Percentiles rank a stretch among this genome's conserved stretches.
phyloP scores from a whole-genome alignment of 2,113 vertebrate species.

The Alouatta palliata region DNA sequence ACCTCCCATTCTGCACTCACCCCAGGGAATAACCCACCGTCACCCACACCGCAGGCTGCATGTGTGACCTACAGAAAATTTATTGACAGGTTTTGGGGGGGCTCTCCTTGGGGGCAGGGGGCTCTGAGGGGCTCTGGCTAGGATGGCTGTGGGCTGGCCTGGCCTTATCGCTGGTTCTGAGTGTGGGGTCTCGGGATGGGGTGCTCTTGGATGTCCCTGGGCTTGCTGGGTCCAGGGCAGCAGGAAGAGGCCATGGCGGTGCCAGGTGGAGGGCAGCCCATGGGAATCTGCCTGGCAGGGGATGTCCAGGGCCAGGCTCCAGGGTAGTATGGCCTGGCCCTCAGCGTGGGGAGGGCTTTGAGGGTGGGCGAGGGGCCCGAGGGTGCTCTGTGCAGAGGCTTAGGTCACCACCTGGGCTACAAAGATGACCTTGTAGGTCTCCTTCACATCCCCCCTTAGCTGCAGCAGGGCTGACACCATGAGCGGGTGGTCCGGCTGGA shows the following conservation, averaged over 20 bases:
- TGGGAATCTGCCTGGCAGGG: neutral
- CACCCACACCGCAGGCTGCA: neutral
- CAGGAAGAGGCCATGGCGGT: neutral
- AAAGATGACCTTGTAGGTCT: constrained; percentile 84
- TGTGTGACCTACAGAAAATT: neutral
- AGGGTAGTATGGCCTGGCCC: neutral
- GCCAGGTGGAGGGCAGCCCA: neutral
- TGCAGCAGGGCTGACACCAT: constrained; percentile 85
- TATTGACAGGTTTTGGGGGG: constrained; percentile 21
- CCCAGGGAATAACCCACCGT: too few species aligned
- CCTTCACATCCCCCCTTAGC: constrained; percentile 86
- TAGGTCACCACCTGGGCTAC: constrained; percentile 78
- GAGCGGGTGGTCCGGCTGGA: constrained; percentile 86
- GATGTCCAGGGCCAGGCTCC: neutral
- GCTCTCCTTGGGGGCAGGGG: neutral
- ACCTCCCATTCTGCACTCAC: rapidly evolving
- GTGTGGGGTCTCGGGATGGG: neutral
- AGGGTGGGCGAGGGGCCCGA: too few species aligned
- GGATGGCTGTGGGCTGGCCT: neutral
- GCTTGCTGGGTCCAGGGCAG: neutral
- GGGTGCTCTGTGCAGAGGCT: neutral
- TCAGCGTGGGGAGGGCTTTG: neutral
- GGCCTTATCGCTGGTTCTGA: neutral
- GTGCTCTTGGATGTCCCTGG: neutral
- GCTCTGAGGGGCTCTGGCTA: neutral